phyloP scores from a whole-genome alignment of 2,888 invertebrate species.

The Trisateles emortualis region DNA sequence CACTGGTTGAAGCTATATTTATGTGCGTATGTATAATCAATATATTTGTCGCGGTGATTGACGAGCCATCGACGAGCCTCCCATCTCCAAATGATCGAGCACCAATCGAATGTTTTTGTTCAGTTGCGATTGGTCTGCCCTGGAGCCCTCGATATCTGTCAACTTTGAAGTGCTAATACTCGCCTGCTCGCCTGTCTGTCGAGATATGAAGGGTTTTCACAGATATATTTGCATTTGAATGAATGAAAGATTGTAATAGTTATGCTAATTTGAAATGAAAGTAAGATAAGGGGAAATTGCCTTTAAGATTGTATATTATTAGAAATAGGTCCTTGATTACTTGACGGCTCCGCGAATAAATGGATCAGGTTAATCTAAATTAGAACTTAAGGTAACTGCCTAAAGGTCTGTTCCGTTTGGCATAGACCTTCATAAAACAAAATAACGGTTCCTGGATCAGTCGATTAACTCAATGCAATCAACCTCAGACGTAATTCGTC shows the following conservation, averaged over 20 bases:
- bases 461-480: no score
- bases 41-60: conserved; percentile 39
- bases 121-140: conserved; percentile 29
- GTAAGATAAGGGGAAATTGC: conserved; percentile 19
- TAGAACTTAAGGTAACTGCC: no score
- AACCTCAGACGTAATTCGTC: no score
- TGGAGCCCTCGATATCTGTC: conserved; percentile 33
- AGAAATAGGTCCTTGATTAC: no score
- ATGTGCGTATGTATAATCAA: conserved; percentile 34
- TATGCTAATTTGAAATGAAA: conserved; percentile 20
- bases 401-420: no score
- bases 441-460: no score
- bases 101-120: conserved; percentile 44
- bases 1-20: conserved; percentile 21
- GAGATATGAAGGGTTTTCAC: conserved; percentile 27
- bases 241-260: conserved; percentile 19
- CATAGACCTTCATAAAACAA: no score
- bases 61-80: conserved; percentile 37
- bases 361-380: no score
- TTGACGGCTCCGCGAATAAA: no score
- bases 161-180: conserved; percentile 28
- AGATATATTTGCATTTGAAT: conserved; percentile 41
- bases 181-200: conserved; percentile 10
- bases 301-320: neutral
- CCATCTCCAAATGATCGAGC: conserved; percentile 45